A percentile compares a stretch with the other conserved stretches of the same genome.
phyloP scores from a whole-genome alignment of 2,888 invertebrate genomes.

The Himalopsyche anomala region DNA sequence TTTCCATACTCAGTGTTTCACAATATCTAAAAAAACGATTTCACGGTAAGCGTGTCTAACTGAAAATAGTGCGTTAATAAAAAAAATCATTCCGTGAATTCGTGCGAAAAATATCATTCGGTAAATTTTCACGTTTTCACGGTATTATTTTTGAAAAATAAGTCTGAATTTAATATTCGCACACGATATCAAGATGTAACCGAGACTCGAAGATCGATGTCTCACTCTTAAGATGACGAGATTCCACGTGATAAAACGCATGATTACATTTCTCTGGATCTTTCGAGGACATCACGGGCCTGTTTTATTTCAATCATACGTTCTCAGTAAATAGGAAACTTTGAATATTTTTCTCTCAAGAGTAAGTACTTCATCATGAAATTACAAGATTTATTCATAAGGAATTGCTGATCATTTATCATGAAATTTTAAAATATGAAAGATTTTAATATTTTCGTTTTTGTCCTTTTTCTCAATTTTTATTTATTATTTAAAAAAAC shows the following conservation, averaged over 20 bases:
- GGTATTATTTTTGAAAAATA: slow-evolving; percentile 8
- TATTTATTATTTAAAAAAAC: too few relatives aligned
- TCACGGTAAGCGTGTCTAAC: background rate
- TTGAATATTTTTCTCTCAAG: too few relatives aligned
- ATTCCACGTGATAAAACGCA: background rate
- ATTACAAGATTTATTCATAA: too few relatives aligned
- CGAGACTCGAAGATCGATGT: background rate
- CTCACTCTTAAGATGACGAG: background rate
- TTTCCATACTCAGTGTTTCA: background rate
- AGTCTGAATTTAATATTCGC: background rate
- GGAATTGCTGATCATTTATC: too few relatives aligned
- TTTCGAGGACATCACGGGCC: too few relatives aligned
- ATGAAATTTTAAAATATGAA: too few relatives aligned
- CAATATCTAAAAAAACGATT: background rate
- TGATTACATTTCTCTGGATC: background rate
- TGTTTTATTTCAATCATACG: too few relatives aligned
- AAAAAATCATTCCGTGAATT: background rate
- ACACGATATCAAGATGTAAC: background rate
- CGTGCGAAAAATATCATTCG: background rate
- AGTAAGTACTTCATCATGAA: too few relatives aligned
- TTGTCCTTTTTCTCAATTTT: too few relatives aligned
- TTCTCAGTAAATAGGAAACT: too few relatives aligned
- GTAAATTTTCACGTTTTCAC: background rate
- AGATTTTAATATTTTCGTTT: too few relatives aligned
- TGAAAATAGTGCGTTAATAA: background rate